phyloP scores from a whole-genome alignment of 2,888 invertebrate species.

The Phengaris alcon region DNA sequence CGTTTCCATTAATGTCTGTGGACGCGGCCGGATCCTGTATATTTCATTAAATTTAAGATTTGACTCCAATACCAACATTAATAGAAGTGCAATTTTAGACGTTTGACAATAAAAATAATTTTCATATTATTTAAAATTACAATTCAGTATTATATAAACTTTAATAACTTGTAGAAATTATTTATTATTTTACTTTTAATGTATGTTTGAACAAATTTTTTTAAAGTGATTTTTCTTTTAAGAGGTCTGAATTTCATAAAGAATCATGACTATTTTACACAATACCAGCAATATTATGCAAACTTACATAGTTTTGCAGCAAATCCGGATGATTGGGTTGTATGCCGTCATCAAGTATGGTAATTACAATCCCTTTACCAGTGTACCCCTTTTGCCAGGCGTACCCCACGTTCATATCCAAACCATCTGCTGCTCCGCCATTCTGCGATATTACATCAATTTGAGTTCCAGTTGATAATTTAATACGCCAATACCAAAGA shows the following conservation, averaged over 20 bases:
- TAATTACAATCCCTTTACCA: conserved; percentile 96
- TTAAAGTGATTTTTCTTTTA: too few relatives aligned
- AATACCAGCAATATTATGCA: background rate
- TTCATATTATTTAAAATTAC: too few relatives aligned
- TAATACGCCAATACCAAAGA: background rate
- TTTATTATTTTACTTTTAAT: too few relatives aligned
- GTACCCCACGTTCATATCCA: conserved; percentile 96
- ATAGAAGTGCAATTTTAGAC: background rate
- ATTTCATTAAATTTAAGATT: conserved; percentile 47
- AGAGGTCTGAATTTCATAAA: too few relatives aligned
- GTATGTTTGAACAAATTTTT: too few relatives aligned
- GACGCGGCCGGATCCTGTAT: conserved; percentile 95
- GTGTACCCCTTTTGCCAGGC: conserved; percentile 98
- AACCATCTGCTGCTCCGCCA: conserved; percentile 94
- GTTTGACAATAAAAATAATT: background rate
- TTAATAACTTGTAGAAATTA: too few relatives aligned
- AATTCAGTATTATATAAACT: too few relatives aligned
- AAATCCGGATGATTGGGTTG: conserved; percentile 97
- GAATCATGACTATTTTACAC: background rate
- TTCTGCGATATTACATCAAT: conserved; percentile 80
- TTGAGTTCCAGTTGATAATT: conserved; percentile 2
- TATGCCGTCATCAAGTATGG: conserved; percentile 98
- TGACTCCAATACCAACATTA: conserved; percentile 29
- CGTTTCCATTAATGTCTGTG: conserved; percentile 97
- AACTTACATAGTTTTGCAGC: conserved; percentile 93